Base-by-base conservation (phyloP, 2,888 invertebrate genomes). In the Diarsia brunnea region DNA sequence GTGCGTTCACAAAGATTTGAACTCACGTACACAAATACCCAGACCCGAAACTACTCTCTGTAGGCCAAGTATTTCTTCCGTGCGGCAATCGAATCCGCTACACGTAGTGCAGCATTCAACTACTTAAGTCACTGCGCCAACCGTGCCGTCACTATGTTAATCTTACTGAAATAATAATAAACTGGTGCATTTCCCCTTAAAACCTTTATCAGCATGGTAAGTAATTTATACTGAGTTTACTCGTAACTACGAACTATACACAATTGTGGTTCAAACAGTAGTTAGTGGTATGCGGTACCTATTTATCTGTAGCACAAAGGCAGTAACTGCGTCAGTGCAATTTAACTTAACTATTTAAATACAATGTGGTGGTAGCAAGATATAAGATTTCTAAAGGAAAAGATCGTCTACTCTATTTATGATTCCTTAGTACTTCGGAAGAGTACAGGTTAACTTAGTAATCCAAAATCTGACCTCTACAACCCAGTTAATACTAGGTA, bases 271-370 rank as follows among this genome's bases (percentile, higher is more conserved):
- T 24, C 21, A 61, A 73, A 47, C 51, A 53, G 38, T 21, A 64
- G 63, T 70, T 63, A 73, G 65, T 19, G 64, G 60, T 74, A 38
- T 27, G 61, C 64, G 24, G 70, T 71, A 84, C 31, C 53, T 70
- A 74, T 60, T 79, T 73, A 65, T 74, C 47, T 49, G 53, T 55
- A 61, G 24, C 51, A 51, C 80, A 75, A 81, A 82, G 63, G 84
- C 67, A 49, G 45, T 31, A 60, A 67, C 69, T 63, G 49, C 80
- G 73, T 72, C 73, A 45, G 12, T 65, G 47, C 49, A 60, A 65
- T 69, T 84, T 67, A 80, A 84, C 66, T 78, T 45, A 19, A 24
- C 11, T 24, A 27, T 45, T 70, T 60, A 53, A 70, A 64, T 60
- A n/a, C 14, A 77, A 43, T 19, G 19, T 31, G 12, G 19, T 31